phyloP scores from a whole-genome alignment of 64 coral and sea anemone genomes.

The Pocillopora damicornis region DNA sequence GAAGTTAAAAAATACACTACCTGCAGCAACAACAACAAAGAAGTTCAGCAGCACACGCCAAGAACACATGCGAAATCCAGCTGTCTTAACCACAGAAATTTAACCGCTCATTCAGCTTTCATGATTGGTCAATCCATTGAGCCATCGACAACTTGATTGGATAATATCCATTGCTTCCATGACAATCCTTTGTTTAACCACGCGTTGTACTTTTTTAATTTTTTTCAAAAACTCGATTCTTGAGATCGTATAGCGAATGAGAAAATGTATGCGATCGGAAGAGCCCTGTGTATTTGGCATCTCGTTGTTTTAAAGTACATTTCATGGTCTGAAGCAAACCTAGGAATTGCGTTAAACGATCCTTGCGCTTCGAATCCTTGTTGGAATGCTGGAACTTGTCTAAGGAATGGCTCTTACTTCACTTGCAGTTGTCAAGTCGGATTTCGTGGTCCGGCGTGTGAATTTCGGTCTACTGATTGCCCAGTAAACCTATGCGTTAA shows the following conservation, averaged over 20 bases:
- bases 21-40: too few relatives aligned
- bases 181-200: conserved; percentile 79
- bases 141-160: conserved; percentile 44
- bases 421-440: conserved; percentile 63
- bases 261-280: not conserved
- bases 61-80: not conserved
- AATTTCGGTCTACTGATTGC: conserved; percentile 60
- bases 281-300: not conserved
- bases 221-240: not conserved
- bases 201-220: conserved; percentile 38
- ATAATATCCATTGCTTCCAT: conserved; percentile 37
- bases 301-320: conserved; percentile 5
- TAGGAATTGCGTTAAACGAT: not conserved
- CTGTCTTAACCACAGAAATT: not conserved
- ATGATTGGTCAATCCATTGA: not conserved
- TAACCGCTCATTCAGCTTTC: not conserved
- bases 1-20: not conserved
- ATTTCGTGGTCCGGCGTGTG: conserved; percentile 68
- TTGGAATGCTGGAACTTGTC: conserved; percentile 66
- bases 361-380: conserved; percentile 80
- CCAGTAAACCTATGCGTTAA: conserved; percentile 61
- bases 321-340: conserved; percentile 3
- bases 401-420: conserved; percentile 52
- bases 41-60: not conserved
- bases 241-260: not conserved